Conservation (phyloP, 2,113 vertebrate species). For the Triplophysa dalaica region DNA sequence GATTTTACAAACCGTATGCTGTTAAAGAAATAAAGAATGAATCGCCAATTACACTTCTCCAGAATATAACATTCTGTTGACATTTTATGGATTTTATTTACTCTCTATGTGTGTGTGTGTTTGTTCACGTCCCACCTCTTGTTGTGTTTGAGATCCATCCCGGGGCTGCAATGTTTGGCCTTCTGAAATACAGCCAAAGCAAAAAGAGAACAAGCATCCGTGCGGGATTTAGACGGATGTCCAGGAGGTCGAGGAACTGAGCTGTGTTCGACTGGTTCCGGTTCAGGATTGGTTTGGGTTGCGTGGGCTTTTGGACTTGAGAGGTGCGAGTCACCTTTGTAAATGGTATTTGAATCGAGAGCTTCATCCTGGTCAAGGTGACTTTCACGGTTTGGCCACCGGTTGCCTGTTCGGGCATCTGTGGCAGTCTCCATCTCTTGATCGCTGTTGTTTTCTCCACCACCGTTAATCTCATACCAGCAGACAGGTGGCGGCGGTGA, state of each 20-base stretch:
- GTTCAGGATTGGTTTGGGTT: neutral
- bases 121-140: constrained; percentile 20
- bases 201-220: constrained; percentile 33
- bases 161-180: constrained; percentile 23
- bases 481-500: constrained; percentile 62
- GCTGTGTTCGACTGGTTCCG: neutral
- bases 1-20: too few species aligned
- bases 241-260: neutral
- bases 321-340: too few species aligned
- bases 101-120: constrained; percentile 56
- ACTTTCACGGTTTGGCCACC: neutral
- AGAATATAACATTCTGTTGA: neutral
- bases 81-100: neutral
- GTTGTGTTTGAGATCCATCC: neutral
- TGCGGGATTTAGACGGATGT: neutral
- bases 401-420: neutral
- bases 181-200: constrained; percentile 45
- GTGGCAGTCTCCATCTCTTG: neutral
- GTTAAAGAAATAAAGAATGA: too few species aligned
- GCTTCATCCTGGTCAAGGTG: neutral
- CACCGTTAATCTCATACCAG: constrained; percentile 41
- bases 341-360: neutral
- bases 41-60: neutral
- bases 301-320: neutral
- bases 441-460: constrained; percentile 19